A percentile compares a stretch with the other conserved stretches of the same genome.
These are phyloP conservation scores for Ormyrus rosae DNA, from an alignment of 2,888 invertebrate species.

Conservation along the genomic window DNA sequence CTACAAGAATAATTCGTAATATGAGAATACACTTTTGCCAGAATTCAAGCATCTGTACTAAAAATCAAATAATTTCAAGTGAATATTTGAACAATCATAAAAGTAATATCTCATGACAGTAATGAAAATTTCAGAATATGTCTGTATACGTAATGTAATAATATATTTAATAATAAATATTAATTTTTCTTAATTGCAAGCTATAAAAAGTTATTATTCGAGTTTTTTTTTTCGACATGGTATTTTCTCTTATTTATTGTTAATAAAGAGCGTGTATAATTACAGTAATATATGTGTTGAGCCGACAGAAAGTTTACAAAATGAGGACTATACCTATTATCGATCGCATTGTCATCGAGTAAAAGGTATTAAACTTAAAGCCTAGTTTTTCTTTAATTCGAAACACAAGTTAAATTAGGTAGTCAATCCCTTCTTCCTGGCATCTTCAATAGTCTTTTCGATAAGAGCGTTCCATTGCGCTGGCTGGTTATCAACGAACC, in stretches of 20 bases:
- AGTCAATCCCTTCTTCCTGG: conserved; percentile 28
- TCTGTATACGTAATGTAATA: no score
- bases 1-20: no score
- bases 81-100: no score
- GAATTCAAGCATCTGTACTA: neutral
- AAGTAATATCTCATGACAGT: no score
- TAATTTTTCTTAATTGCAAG: no score
- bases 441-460: conserved; percentile 60
- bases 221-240: no score
- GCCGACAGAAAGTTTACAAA: conserved; percentile 41
- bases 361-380: conserved; percentile 3
- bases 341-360: neutral
- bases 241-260: conserved; percentile 36
- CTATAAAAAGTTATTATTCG: no score
- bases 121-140: no score
- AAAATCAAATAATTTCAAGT: no score
- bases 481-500: conserved; percentile 64
- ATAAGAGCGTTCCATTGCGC: conserved; percentile 63
- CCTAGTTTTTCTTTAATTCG: neutral
- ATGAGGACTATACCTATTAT: conserved; percentile 11
- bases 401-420: conserved; percentile 1
- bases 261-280: conserved; percentile 33
- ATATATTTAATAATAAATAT: no score
- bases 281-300: conserved; percentile 18
- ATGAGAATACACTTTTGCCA: no score